A percentile compares a stretch with the other conserved stretches of the same genome.
These are phyloP conservation scores for Apantesis nais DNA, from an alignment of 2,888 invertebrate genomes.

Conservation along the genomic window DNA sequence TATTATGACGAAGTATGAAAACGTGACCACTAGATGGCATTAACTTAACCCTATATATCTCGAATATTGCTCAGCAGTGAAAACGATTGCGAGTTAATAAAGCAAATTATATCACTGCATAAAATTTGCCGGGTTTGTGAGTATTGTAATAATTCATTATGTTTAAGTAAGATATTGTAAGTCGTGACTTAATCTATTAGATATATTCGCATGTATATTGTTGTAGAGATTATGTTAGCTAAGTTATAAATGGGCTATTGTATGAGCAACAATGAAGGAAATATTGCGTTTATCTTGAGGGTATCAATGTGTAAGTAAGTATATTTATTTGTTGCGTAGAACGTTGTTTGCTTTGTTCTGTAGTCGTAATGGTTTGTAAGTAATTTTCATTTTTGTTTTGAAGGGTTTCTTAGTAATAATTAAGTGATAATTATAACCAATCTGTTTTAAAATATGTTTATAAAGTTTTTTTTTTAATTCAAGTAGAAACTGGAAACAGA, in stretches of 20 bases:
- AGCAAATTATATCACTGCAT: neutral
- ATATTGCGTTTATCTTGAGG: conserved; percentile 51
- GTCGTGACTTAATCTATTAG: conserved; percentile 44
- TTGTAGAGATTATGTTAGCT: conserved; percentile 44
- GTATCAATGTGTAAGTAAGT: conserved; percentile 37
- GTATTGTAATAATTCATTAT: conserved; percentile 28
- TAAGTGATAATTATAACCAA: too few relatives aligned
- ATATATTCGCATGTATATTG: conserved; percentile 50
- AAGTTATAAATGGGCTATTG: conserved; percentile 64
- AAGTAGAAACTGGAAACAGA: too few relatives aligned
- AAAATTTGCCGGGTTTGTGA: conserved; percentile 12
- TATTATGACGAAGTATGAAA: neutral
- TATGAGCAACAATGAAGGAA: conserved; percentile 59
- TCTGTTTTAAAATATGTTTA: too few relatives aligned
- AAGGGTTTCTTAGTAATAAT: too few relatives aligned
- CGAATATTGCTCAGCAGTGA: neutral
- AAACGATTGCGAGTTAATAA: neutral
- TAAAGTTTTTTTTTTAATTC: too few relatives aligned
- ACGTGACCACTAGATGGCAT: neutral
- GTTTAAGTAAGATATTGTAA: conserved; percentile 30
- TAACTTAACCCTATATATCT: neutral
- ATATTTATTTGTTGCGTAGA: conserved; percentile 42
- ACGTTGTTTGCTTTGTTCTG: conserved; percentile 26
- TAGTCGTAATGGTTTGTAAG: neutral
- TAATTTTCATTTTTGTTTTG: too few relatives aligned